Evolutionary conservation across 2,797 vertebrate species (phyloP).

Genomic region (Gymnothorax reevesii): DNA sequence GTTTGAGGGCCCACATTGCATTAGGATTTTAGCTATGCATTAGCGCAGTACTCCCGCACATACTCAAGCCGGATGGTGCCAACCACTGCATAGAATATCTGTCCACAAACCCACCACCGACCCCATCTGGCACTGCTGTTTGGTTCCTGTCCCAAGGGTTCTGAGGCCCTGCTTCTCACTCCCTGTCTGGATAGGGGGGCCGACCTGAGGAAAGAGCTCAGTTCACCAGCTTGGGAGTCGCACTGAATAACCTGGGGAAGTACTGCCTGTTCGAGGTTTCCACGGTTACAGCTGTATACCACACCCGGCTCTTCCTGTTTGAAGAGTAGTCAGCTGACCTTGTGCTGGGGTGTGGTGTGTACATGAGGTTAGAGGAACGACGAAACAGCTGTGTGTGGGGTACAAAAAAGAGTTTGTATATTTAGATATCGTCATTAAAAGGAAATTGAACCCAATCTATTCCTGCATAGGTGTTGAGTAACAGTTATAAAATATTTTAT

Average conservation of each 20-base stretch:
- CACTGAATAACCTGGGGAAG: neutral
- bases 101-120: too few relatives aligned
- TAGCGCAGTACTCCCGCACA: too few relatives aligned
- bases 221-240: too few relatives aligned
- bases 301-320: constrained; percentile 49
- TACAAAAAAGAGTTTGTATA: neutral
- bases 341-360: constrained; percentile 33
- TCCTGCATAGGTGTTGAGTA: neutral
- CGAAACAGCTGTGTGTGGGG: neutral
- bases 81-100: too few relatives aligned
- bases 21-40: too few relatives aligned
- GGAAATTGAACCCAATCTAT: neutral
- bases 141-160: too few relatives aligned
- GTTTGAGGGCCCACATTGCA: too few relatives aligned
- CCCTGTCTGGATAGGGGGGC: too few relatives aligned
- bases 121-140: too few relatives aligned
- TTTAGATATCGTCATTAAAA: neutral
- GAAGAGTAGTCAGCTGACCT: constrained; percentile 44
- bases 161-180: too few relatives aligned
- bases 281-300: constrained; percentile 37
- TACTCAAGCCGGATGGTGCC: too few relatives aligned
- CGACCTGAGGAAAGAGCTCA: too few relatives aligned
- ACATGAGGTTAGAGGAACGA: neutral
- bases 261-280: neutral
- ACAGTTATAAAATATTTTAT: neutral